These are phyloP conservation scores for Mercenaria mercenaria DNA, from an alignment of 1,140 invertebrate genomes.

Conservation along the genomic window DNA sequence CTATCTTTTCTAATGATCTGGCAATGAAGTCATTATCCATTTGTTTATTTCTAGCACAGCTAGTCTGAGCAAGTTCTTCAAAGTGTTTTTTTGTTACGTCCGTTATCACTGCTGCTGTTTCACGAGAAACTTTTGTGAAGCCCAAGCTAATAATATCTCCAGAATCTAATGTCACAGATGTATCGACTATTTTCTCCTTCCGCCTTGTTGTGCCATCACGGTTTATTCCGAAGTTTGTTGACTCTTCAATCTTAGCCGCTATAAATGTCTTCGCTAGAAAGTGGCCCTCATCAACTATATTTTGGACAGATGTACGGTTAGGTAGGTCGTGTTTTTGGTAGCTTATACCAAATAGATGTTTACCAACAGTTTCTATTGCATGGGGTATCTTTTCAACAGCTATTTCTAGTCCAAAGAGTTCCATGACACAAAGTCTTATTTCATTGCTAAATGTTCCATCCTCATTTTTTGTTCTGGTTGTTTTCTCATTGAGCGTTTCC, in stretches of 20 bases:
- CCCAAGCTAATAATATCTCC: constrained; percentile 60
- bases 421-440: constrained; percentile 6
- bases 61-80: not conserved
- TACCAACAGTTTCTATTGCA: constrained; percentile 20
- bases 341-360: not conserved
- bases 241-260: not conserved
- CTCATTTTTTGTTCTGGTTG: not conserved
- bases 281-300: constrained; percentile 41
- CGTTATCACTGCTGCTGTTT: constrained; percentile 24
- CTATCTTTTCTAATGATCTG: constrained; percentile 48
- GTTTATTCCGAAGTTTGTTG: constrained; percentile 1
- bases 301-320: not conserved
- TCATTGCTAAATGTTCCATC: not conserved
- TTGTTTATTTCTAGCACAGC: not conserved
- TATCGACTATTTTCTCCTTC: constrained; percentile 60
- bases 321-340: constrained; percentile 23
- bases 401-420: constrained; percentile 19
- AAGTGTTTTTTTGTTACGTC: constrained; percentile 36
- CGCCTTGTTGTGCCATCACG: constrained; percentile 52
- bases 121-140: constrained; percentile 2
- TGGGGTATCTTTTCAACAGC: not conserved
- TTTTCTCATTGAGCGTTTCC: not conserved
- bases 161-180: constrained; percentile 49
- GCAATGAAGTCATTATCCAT: not conserved
- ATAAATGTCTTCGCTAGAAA: not conserved